phyloP scores from a whole-genome alignment of 2,888 invertebrate genomes.

The Caenorhabditis sp. region DNA sequence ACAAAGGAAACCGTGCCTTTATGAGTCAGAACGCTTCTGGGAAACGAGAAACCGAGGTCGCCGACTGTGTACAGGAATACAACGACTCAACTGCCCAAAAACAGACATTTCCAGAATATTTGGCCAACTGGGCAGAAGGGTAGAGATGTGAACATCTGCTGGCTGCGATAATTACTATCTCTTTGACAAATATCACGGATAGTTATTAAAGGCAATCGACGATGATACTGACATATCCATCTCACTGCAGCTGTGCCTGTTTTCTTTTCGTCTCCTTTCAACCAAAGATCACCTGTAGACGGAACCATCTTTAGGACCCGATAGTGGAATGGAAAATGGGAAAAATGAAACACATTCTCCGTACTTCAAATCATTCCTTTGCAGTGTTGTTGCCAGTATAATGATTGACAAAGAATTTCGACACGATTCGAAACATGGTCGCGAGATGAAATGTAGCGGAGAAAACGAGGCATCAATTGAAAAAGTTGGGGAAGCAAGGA shows the following conservation, averaged over 20 bases:
- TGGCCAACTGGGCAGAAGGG: slow-evolving; percentile 22
- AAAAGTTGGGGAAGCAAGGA: no score
- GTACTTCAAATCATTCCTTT: slow-evolving; percentile 30
- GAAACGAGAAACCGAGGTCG: no score
- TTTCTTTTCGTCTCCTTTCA: no score
- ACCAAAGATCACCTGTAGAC: neutral
- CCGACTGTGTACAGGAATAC: no score
- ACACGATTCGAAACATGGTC: slow-evolving; percentile 7
- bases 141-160: slow-evolving; percentile 19
- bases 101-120: slow-evolving; percentile 25
- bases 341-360: slow-evolving; percentile 43
- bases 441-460: slow-evolving; percentile 18
- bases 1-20: slow-evolving; percentile 10
- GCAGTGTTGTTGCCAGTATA: slow-evolving; percentile 20
- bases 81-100: slow-evolving; percentile 29
- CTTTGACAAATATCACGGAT: neutral
- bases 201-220: no score
- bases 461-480: neutral
- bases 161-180: neutral
- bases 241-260: no score
- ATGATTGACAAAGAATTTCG: slow-evolving; percentile 29
- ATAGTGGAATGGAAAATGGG: slow-evolving; percentile 8
- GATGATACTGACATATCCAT: no score
- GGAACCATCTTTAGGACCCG: neutral
- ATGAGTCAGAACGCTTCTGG: slow-evolving; percentile 10